Evolutionary conservation across 2,113 vertebrate species (phyloP).

Genomic region (Montifringilla adamsi): DNA sequence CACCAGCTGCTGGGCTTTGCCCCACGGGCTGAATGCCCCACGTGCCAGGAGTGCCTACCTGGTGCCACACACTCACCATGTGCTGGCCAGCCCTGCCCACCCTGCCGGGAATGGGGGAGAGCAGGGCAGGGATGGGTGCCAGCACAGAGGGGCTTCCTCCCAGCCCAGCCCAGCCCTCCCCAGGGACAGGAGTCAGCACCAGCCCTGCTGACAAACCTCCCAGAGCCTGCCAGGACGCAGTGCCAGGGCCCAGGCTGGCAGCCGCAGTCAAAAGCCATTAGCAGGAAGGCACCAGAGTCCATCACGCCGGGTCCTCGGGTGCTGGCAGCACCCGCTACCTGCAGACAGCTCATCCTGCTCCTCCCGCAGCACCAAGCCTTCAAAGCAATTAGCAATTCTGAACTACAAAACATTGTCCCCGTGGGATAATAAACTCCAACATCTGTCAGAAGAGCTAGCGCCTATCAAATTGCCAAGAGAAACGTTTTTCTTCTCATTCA

Average conservation of each 20-base stretch:
- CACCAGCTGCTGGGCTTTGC: neutral
- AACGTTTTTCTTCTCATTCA: conserved; percentile 79
- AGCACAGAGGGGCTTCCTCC: neutral
- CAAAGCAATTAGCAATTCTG: conserved; percentile 76
- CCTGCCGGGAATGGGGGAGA: rapidly evolving
- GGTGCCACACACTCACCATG: rapidly evolving
- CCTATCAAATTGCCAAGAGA: conserved; percentile 79
- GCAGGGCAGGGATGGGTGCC: neutral
- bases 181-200: neutral
- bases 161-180: neutral
- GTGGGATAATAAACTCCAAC: conserved; percentile 79
- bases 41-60: rapidly evolving
- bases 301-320: neutral
- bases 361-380: conserved; percentile 21
- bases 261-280: neutral
- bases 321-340: neutral
- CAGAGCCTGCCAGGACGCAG: neutral
- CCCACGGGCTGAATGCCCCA: neutral
- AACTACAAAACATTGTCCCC: conserved; percentile 68
- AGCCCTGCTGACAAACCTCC: neutral
- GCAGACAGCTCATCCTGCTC: conserved; percentile 20
- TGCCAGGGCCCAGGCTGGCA: neutral
- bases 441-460: conserved; percentile 77
- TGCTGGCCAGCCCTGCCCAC: neutral
- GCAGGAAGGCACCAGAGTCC: neutral